Evolutionary conservation across 2,888 invertebrate genomes (phyloP).

Genomic region (Megalurothrips usitatus): DNA sequence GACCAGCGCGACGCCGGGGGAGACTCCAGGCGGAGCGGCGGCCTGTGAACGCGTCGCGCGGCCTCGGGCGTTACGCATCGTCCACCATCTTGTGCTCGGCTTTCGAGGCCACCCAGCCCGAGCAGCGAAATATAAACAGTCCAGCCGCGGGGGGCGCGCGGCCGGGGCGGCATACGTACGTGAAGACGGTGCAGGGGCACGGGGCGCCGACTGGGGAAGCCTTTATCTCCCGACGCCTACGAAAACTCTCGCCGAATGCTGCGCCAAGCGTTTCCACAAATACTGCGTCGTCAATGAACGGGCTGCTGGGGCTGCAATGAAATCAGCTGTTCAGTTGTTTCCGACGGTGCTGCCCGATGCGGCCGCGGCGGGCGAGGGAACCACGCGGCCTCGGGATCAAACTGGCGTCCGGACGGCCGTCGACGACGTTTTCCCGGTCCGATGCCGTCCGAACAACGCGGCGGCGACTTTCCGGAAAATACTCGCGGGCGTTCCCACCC

Average conservation of each 20-base stretch:
- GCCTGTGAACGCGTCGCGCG: too few species aligned
- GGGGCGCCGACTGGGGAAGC: background rate
- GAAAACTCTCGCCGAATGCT: background rate
- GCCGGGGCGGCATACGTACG: background rate
- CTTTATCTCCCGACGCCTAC: background rate
- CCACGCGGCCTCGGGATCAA: background rate
- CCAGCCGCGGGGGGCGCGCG: background rate
- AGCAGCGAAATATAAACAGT: background rate
- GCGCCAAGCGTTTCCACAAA: background rate
- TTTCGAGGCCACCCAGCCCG: background rate
- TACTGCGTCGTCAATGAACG: conserved; percentile 19
- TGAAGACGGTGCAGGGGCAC: background rate
- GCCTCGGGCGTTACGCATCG: background rate
- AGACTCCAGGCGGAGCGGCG: too few species aligned
- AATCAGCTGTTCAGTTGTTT: conserved; percentile 25
- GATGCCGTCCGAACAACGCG: background rate
- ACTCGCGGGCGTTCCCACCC: background rate
- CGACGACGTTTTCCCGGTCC: background rate
- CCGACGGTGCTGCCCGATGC: background rate
- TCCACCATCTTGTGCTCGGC: background rate
- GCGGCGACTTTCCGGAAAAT: background rate
- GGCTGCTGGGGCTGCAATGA: background rate
- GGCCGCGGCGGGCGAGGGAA: background rate
- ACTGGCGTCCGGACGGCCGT: too few species aligned
- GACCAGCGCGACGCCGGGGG: too few species aligned